Conservation (phyloP, 53 echinoderm and acorn worm species). For the Echinarachnius parma region DNA sequence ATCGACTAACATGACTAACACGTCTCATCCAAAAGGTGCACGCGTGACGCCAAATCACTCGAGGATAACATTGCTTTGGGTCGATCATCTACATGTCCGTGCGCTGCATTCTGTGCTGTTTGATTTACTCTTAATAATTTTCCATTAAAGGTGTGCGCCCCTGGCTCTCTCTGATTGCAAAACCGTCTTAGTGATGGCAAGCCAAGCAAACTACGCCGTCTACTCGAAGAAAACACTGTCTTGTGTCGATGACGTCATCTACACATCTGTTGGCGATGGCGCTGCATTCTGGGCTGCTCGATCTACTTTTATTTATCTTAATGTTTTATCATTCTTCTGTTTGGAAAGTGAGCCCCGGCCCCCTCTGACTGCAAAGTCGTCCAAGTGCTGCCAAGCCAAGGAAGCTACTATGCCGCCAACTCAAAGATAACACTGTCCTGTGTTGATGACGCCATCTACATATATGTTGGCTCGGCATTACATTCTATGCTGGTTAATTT, state of each 20-base stretch:
- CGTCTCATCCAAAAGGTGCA: too few relatives aligned
- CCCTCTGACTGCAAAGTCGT: constrained; percentile 1
- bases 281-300: constrained; percentile 6
- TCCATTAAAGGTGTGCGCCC: neutral
- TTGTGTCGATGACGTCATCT: constrained; percentile 19
- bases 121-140: too few relatives aligned
- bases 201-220: constrained; percentile 8
- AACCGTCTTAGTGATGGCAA: constrained; percentile 2
- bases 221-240: constrained; percentile 13
- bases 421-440: constrained; percentile 7
- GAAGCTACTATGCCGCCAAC: constrained; percentile 24
- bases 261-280: constrained; percentile 3
- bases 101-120: too few relatives aligned
- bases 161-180: neutral
- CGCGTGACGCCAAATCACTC: too few relatives aligned
- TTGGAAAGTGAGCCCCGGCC: neutral
- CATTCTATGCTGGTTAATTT: too few relatives aligned
- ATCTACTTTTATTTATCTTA: too few relatives aligned
- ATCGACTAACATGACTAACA: too few relatives aligned
- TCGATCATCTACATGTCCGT: too few relatives aligned
- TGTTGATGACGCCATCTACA: constrained; percentile 21
- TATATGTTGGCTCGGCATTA: neutral
- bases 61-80: neutral
- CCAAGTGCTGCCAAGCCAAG: constrained; percentile 5
- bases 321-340: neutral